phyloP scores from a whole-genome alignment of 2,797 vertebrate species.

The Sternotherus odoratus region DNA sequence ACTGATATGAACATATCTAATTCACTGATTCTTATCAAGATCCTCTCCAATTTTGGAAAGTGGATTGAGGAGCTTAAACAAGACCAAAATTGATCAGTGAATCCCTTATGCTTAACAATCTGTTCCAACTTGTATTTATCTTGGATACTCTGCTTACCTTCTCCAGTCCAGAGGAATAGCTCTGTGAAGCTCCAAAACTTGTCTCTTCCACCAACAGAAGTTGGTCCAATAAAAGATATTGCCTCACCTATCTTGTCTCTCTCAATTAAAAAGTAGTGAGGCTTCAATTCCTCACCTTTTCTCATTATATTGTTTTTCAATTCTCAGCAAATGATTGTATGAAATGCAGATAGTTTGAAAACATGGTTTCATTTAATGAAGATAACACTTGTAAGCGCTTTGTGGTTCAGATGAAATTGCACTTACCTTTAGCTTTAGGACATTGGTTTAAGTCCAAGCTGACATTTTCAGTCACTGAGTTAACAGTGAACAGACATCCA shows the following conservation, averaged over 20 bases:
- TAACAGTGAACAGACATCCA: not conserved
- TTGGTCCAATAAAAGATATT: not conserved
- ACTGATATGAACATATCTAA: not conserved
- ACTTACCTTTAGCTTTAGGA: constrained; percentile 62
- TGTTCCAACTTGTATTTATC: not conserved
- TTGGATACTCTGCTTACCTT: not conserved
- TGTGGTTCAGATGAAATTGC: constrained; percentile 37
- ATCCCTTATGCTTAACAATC: not conserved
- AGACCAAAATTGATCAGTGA: not conserved
- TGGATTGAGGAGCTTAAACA: not conserved
- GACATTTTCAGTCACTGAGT: constrained; percentile 50
- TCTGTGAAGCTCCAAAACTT: not conserved
- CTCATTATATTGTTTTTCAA: not conserved
- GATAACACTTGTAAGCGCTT: constrained; percentile 20
- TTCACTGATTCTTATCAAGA: constrained; percentile 33
- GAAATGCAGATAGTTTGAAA: constrained; percentile 55
- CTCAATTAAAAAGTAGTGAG: constrained; percentile 12
- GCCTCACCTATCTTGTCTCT: not conserved
- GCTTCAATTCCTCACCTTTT: not conserved
- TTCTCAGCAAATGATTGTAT: constrained; percentile 8
- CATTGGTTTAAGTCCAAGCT: constrained; percentile 59
- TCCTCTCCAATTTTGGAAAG: constrained; percentile 27
- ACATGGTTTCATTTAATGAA: constrained; percentile 37
- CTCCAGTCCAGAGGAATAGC: not conserved
- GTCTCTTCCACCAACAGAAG: not conserved